Conservation (phyloP, 2,113 vertebrate species). For the Clarias gariepinus region DNA sequence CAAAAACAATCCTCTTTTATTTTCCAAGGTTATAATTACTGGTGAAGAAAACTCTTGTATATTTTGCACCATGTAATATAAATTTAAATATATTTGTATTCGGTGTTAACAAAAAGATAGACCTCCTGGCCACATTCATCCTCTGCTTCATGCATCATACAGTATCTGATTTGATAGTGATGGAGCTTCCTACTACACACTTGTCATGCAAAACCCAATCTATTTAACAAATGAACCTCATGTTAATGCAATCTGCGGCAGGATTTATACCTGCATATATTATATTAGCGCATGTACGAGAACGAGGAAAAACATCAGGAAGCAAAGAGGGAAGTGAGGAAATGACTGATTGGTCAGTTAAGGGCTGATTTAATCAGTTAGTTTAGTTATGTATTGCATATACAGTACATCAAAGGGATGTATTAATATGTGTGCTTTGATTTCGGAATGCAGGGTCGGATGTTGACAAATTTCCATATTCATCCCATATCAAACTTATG, state of each 20-base stretch:
- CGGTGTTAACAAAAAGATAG: neutral
- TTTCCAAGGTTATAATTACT: neutral
- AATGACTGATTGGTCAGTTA: neutral
- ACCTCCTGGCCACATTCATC: neutral
- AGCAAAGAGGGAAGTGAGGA: neutral
- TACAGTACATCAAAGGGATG: neutral
- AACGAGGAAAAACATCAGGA: conserved; percentile 11
- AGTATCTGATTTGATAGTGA: conserved; percentile 31
- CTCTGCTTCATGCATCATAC: neutral
- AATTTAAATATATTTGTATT: neutral
- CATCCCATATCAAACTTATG: neutral
- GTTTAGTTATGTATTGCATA: neutral
- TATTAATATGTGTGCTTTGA: neutral
- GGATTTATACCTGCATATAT: conserved; percentile 33
- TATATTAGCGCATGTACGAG: conserved; percentile 5
- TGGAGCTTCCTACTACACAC: conserved; percentile 23
- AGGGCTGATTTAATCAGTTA: neutral
- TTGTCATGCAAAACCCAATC: conserved; percentile 31
- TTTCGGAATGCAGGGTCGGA: no score
- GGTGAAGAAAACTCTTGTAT: neutral
- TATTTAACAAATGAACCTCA: conserved; percentile 45
- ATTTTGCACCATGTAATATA: neutral
- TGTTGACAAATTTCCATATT: neutral
- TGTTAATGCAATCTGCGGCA: conserved; percentile 40
- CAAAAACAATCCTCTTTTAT: neutral